Conservation (phyloP, 2,113 vertebrate species). For the Tamias sibiricus region DNA sequence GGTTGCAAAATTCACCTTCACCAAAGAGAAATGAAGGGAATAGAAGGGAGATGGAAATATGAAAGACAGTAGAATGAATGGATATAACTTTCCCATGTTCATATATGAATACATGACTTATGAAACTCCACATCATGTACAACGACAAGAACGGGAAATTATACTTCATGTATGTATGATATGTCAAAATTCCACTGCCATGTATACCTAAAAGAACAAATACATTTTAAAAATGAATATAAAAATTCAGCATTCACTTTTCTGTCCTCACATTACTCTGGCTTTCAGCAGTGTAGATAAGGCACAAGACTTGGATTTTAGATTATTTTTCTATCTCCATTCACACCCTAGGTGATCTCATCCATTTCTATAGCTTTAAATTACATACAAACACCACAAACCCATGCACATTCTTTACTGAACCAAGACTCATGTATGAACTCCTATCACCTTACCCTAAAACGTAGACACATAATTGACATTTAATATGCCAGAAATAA, state of each 20-base stretch:
- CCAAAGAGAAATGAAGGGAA: too few species aligned
- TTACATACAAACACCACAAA: neutral
- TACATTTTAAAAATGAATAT: too few species aligned
- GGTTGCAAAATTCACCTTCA: neutral
- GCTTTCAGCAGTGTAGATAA: neutral
- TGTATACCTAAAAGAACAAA: too few species aligned
- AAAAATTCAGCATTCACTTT: neutral
- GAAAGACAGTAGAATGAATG: too few species aligned
- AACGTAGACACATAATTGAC: neutral
- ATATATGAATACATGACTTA: too few species aligned
- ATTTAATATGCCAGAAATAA: neutral
- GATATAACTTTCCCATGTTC: too few species aligned
- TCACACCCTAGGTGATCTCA: neutral
- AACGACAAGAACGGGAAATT: too few species aligned
- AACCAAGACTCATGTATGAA: neutral
- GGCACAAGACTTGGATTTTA: neutral
- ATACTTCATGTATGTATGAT: too few species aligned
- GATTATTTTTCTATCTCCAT: conserved; percentile 1
- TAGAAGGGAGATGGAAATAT: too few species aligned
- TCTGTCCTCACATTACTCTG: neutral
- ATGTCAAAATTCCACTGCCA: too few species aligned
- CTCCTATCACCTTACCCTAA: neutral
- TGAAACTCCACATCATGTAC: too few species aligned
- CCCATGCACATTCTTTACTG: neutral
- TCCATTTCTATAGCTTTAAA: neutral